Evolutionary conservation across 2,888 invertebrate species (phyloP).

Genomic region (Cerastis leucographa): DNA sequence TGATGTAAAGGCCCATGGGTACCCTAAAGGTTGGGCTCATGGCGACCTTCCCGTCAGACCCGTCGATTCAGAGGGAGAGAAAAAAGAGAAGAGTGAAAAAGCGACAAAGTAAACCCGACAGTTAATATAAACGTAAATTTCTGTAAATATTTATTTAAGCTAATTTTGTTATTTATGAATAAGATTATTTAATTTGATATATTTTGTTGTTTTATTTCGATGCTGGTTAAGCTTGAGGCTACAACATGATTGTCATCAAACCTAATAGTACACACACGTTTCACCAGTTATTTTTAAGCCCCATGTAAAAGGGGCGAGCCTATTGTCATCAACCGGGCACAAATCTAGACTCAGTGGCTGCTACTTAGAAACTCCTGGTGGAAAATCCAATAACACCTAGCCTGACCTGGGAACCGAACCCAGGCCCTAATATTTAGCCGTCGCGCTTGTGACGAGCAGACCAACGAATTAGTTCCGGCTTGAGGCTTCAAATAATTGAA

Average conservation of each 20-base stretch:
- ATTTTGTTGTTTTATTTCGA: constrained; percentile 39
- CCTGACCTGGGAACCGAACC: too few relatives aligned
- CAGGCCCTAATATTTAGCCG: too few relatives aligned
- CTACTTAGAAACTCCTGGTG: too few relatives aligned
- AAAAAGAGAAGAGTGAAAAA: constrained; percentile 64
- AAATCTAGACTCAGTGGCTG: too few relatives aligned
- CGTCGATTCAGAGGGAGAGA: constrained; percentile 76
- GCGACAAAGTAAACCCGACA: constrained; percentile 70
- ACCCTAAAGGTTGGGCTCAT: constrained; percentile 84
- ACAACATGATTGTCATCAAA: too few relatives aligned
- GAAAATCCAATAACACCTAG: too few relatives aligned
- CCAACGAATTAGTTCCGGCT: too few relatives aligned
- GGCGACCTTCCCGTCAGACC: constrained; percentile 79
- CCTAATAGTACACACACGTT: too few relatives aligned
- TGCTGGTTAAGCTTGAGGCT: background rate
- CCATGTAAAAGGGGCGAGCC: too few relatives aligned
- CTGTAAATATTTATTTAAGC: constrained; percentile 64
- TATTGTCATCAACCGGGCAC: too few relatives aligned
- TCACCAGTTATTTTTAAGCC: too few relatives aligned
- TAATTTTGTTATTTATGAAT: constrained; percentile 62
- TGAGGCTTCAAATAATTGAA: background rate
- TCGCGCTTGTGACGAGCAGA: too few relatives aligned
- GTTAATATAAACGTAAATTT: constrained; percentile 46
- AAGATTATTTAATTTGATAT: constrained; percentile 56
- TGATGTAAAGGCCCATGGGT: constrained; percentile 88